Evolutionary conservation across 2,113 vertebrate species (phyloP).

Genomic region (Crotophaga sulcirostris): DNA sequence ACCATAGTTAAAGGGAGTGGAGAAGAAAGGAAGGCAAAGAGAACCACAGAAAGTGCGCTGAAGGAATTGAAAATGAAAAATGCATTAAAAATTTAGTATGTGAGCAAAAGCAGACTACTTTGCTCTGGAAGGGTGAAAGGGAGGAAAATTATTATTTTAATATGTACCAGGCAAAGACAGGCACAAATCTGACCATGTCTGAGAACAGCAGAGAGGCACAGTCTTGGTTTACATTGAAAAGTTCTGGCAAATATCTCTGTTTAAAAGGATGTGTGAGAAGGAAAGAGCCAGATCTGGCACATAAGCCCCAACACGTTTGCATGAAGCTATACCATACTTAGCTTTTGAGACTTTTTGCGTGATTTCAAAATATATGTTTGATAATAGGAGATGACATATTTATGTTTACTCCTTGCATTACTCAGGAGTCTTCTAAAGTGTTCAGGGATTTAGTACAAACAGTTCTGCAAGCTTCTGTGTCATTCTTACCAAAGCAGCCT

Average conservation of each 20-base stretch:
- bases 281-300: slow-evolving; percentile 33
- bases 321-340: slow-evolving; percentile 14
- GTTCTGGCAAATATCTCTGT: slow-evolving; percentile 48
- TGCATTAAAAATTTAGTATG: slow-evolving; percentile 64
- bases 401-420: not conserved
- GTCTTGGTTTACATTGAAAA: slow-evolving; percentile 27
- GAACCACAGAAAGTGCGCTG: slow-evolving; percentile 22
- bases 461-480: not conserved
- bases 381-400: slow-evolving; percentile 30
- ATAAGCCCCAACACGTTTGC: not conserved
- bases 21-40: not conserved
- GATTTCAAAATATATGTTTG: slow-evolving; percentile 27
- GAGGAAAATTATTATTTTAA: slow-evolving; percentile 59
- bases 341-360: slow-evolving; percentile 22
- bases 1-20: not conserved
- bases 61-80: slow-evolving; percentile 66
- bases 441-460: not conserved
- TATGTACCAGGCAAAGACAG: slow-evolving; percentile 47
- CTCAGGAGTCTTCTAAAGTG: not conserved
- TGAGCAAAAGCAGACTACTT: slow-evolving; percentile 38
- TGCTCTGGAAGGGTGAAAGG: slow-evolving; percentile 24
- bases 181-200: slow-evolving; percentile 31
- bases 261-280: slow-evolving; percentile 40
- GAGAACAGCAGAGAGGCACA: slow-evolving; percentile 33
- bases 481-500: not conserved